Conservation (phyloP, 2,113 vertebrate species). For the Sprattus sprattus region DNA sequence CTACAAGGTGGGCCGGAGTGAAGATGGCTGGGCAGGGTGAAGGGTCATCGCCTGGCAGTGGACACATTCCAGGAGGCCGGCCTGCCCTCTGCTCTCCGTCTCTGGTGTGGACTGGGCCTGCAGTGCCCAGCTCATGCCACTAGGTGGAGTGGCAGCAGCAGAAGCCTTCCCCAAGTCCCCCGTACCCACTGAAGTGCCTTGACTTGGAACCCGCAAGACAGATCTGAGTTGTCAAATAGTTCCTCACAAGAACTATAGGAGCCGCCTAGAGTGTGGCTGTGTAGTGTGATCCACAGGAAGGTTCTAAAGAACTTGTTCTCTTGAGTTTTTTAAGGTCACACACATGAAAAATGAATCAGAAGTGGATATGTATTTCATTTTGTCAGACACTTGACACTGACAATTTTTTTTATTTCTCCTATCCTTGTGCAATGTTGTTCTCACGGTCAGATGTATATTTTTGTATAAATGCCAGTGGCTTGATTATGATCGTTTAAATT, state of each 20-base stretch:
- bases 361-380: not conserved
- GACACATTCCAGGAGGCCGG: conserved; percentile 47
- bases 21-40: conserved; percentile 42
- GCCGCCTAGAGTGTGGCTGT: not conserved
- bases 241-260: not conserved
- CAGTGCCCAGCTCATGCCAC: conserved; percentile 63
- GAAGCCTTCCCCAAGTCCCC: conserved; percentile 68
- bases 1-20: conserved; percentile 40
- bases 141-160: conserved; percentile 27
- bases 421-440: conserved; percentile 65
- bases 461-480: conserved; percentile 52
- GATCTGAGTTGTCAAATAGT: conserved; percentile 39
- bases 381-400: conserved; percentile 45
- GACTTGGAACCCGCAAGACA: not conserved
- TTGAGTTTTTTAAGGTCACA: not conserved
- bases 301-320: conserved; percentile 11
- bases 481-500: conserved; percentile 47
- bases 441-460: conserved; percentile 67
- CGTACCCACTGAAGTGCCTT: conserved; percentile 14
- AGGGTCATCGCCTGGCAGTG: conserved; percentile 41
- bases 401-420: conserved; percentile 15
- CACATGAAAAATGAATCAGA: not conserved
- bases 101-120: conserved; percentile 66
- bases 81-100: conserved; percentile 20
- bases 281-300: conserved; percentile 4